These are phyloP conservation scores for Eupithecia pulchellata DNA, from an alignment of 2,888 invertebrate species.

Conservation along the genomic window DNA sequence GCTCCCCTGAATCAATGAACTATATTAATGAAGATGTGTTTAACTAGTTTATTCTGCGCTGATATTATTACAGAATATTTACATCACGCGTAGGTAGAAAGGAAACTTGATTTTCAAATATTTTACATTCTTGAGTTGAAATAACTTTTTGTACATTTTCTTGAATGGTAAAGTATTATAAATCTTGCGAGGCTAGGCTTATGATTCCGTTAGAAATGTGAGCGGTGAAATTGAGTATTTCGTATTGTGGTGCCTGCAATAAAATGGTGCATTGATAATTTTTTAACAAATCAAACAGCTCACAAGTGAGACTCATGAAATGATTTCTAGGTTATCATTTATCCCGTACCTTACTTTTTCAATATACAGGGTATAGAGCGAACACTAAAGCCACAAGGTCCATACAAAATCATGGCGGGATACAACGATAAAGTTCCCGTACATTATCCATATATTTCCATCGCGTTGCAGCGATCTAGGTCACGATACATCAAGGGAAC, in stretches of 20 bases:
- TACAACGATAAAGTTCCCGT: no score
- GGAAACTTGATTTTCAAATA: conserved; percentile 15
- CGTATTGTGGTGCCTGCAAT: conserved; percentile 25
- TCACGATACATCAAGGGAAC: not conserved
- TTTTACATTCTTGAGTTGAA: not conserved
- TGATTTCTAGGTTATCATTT: not conserved
- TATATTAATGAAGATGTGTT: not conserved
- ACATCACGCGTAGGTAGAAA: not conserved
- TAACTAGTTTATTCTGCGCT: not conserved
- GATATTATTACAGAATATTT: not conserved
- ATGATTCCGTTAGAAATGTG: conserved; percentile 11
- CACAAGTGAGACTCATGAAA: not conserved
- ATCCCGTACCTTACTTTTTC: no score
- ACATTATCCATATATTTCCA: no score
- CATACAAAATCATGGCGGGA: no score
- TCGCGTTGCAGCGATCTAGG: not conserved
- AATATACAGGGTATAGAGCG: no score
- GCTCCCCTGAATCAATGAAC: not conserved
- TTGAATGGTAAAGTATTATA: not conserved
- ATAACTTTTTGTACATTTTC: conserved; percentile 3
- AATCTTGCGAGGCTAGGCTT: conserved; percentile 15
- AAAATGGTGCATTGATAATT: conserved; percentile 9
- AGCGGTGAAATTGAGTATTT: conserved; percentile 8
- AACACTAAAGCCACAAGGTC: no score
- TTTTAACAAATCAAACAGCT: not conserved